Conservation (phyloP, 2,888 invertebrate genomes). For the Nomada ruficornis region DNA sequence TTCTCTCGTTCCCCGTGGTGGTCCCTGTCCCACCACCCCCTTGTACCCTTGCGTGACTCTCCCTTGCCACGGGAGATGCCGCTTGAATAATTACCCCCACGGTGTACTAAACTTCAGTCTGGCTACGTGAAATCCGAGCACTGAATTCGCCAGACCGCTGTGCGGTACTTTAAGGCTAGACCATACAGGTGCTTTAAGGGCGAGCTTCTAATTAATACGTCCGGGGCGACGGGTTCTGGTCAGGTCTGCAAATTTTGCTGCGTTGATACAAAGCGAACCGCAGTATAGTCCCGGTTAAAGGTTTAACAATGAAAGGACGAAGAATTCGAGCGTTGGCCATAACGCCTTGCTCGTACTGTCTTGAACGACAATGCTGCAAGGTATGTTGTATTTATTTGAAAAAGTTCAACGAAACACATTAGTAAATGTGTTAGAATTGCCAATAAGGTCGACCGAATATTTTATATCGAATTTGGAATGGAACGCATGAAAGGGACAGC, state of each 20-base stretch:
- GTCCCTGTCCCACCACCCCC: constrained; percentile 41
- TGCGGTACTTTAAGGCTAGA: constrained; percentile 78
- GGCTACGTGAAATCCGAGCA: constrained; percentile 81
- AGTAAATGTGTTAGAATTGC: no score
- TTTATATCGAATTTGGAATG: no score
- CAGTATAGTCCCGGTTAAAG: not conserved
- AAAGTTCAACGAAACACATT: no score
- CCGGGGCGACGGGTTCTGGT: constrained; percentile 57
- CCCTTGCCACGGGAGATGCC: constrained; percentile 79
- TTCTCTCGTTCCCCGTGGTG: constrained; percentile 46
- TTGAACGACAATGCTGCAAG: no score
- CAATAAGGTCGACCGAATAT: no score
- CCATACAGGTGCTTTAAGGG: constrained; percentile 78
- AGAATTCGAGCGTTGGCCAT: constrained; percentile 14
- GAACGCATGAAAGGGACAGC: no score
- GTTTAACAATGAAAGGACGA: constrained; percentile 60
- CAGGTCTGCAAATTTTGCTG: constrained; percentile 66
- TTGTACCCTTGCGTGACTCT: constrained; percentile 77
- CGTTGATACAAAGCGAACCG: constrained; percentile 61
- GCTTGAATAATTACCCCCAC: constrained; percentile 83
- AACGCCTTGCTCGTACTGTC: not conserved
- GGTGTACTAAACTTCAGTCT: constrained; percentile 78
- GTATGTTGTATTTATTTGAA: no score
- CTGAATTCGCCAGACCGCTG: constrained; percentile 79
- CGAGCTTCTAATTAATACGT: constrained; percentile 80